Evolutionary conservation across 2,888 invertebrate species (phyloP).

Genomic region (Alitta virens): DNA sequence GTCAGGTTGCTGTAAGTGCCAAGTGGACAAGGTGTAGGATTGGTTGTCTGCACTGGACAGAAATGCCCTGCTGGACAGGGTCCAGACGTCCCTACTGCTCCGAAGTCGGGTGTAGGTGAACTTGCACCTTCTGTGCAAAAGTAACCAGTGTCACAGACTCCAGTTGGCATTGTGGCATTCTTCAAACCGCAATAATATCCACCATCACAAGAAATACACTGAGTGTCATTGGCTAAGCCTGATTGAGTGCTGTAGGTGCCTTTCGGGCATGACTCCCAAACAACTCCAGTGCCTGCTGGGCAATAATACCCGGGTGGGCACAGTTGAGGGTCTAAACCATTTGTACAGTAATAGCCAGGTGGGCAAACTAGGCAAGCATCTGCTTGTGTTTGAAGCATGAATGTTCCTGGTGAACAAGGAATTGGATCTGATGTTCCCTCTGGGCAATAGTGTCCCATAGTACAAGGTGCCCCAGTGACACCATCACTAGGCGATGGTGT

Average conservation of each 20-base stretch:
- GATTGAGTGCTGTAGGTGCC: constrained; percentile 43
- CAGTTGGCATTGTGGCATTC: constrained; percentile 39
- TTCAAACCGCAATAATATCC: constrained; percentile 44
- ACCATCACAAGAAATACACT: constrained; percentile 49
- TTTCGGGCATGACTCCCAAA: constrained; percentile 47
- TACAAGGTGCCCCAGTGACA: constrained; percentile 47
- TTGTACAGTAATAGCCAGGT: constrained; percentile 48
- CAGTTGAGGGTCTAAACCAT: constrained; percentile 33
- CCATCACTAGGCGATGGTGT: constrained; percentile 44
- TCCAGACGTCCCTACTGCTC: constrained; percentile 42
- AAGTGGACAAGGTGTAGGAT: constrained; percentile 39
- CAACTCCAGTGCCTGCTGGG: constrained; percentile 46
- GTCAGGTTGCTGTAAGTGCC: constrained; percentile 47
- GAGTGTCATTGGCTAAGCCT: constrained; percentile 37
- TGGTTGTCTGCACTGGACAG: constrained; percentile 38
- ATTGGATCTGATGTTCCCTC: constrained; percentile 40
- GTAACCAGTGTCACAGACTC: constrained; percentile 44
- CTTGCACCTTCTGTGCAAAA: constrained; percentile 48
- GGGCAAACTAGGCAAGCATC: constrained; percentile 44
- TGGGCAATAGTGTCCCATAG: constrained; percentile 48
- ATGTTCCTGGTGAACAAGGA: constrained; percentile 47
- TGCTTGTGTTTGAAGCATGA: constrained; percentile 43
- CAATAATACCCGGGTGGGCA: constrained; percentile 52
- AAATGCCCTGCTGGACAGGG: constrained; percentile 48
- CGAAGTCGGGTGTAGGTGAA: constrained; percentile 40